Conservation (phyloP, 2,888 invertebrate genomes). For the Criorhina ranunculi region DNA sequence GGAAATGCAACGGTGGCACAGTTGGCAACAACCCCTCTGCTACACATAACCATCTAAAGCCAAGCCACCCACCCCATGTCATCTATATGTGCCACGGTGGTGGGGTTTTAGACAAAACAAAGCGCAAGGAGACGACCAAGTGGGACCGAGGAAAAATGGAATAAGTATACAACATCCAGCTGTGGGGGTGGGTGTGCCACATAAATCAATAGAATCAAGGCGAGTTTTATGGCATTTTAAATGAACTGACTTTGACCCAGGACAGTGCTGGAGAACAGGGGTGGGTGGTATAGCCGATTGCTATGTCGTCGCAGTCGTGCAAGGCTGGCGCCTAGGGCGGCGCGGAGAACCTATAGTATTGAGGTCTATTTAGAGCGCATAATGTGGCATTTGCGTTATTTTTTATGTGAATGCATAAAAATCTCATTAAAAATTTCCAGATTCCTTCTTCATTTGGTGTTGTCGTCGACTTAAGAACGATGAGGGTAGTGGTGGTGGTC, state of each 20-base stretch:
- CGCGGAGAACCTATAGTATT: conserved; percentile 4
- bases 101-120: conserved; percentile 65
- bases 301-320: conserved; percentile 24
- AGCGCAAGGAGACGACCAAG: conserved; percentile 41
- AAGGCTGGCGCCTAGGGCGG: conserved; percentile 41
- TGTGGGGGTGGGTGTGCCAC: conserved; percentile 40
- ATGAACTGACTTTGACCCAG: conserved; percentile 76
- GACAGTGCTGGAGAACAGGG: conserved; percentile 28
- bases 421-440: conserved; percentile 68
- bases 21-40: conserved; percentile 56
- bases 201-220: conserved; percentile 76
- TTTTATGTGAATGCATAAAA: conserved; percentile 74
- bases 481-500: conserved; percentile 2
- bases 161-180: conserved; percentile 52
- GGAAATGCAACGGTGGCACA: conserved; percentile 60
- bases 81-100: conserved; percentile 37
- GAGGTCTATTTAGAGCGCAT: conserved; percentile 74
- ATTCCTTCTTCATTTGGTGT: conserved; percentile 44
- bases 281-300: conserved; percentile 13
- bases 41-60: conserved; percentile 7
- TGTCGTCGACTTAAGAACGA: conserved; percentile 2
- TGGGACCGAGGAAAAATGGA: conserved; percentile 15
- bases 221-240: conserved; percentile 75
- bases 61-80: conserved; percentile 5
- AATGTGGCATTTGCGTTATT: conserved; percentile 75